Percentiles rank a stretch among this genome's conserved stretches.
Evolutionary conservation across 2,888 invertebrate genomes (phyloP).

Genomic region (Griposia aprilina): DNA sequence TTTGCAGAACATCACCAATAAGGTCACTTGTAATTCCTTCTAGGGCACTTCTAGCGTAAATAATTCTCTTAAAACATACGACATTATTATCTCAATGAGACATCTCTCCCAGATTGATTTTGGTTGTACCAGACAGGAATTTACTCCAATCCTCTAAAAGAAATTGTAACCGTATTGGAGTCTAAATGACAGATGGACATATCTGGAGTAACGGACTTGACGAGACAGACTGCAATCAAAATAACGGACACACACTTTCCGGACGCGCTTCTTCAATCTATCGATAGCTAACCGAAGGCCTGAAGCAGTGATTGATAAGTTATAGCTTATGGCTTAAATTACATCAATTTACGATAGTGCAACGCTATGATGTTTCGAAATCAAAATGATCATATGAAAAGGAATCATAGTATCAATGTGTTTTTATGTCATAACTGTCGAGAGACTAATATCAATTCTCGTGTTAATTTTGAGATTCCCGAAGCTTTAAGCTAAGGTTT

Average conservation of each 20-base stretch:
- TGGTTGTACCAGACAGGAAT: background rate
- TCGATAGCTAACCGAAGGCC: conserved; percentile 1
- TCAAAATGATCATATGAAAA: conserved; percentile 9
- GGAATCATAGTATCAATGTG: background rate
- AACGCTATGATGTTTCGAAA: conserved; percentile 6
- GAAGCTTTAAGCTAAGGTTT: too few relatives aligned
- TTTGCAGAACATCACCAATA: background rate
- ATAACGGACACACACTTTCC: conserved; percentile 60
- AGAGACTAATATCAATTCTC: too few relatives aligned
- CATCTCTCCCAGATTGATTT: background rate
- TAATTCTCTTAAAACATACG: conserved; percentile 9
- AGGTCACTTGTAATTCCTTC: background rate
- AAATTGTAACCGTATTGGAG: conserved; percentile 4
- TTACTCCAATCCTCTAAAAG: conserved; percentile 9
- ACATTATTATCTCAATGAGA: conserved; percentile 13
- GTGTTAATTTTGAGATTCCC: background rate
- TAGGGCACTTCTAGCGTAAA: background rate
- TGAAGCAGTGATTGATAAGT: conserved; percentile 59
- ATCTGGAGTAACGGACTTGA: conserved; percentile 37
- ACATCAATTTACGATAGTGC: conserved; percentile 14
- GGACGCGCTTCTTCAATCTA: conserved; percentile 36
- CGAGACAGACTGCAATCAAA: conserved; percentile 48
- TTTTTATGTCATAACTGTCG: background rate
- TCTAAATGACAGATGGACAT: conserved; percentile 23
- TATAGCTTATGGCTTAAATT: conserved; percentile 2